These are phyloP conservation scores for Zaprionus camerounensis DNA, from an alignment of 1,140 invertebrate genomes.

Conservation along the genomic window DNA sequence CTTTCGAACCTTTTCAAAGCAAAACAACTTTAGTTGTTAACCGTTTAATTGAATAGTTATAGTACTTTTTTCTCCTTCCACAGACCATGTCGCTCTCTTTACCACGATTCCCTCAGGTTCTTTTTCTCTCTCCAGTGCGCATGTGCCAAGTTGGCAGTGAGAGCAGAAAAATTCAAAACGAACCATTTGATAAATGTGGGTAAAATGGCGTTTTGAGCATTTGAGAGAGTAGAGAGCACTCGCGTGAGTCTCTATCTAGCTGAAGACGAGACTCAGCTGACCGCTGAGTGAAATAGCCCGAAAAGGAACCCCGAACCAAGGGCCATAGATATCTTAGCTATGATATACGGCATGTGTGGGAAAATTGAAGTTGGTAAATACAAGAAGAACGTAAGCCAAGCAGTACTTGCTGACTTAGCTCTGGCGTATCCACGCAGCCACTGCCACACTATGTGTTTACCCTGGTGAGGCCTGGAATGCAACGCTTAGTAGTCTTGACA, in stretches of 20 bases:
- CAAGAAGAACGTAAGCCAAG: slow-evolving; percentile 12
- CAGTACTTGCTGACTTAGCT: slow-evolving; percentile 31
- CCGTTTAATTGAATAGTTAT: neutral
- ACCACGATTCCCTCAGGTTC: neutral
- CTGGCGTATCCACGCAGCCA: slow-evolving; percentile 1
- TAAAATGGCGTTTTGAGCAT: slow-evolving; percentile 50
- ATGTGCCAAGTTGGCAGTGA: slow-evolving; percentile 5
- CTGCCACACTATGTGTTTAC: neutral
- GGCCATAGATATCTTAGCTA: slow-evolving; percentile 45
- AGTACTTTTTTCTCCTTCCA: neutral
- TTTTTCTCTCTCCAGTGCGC: slow-evolving; percentile 12
- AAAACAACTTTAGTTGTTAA: neutral
- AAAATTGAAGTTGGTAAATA: slow-evolving; percentile 38
- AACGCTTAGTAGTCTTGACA: slow-evolving; percentile 49
- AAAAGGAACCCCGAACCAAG: slow-evolving; percentile 38
- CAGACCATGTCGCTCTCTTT: neutral
- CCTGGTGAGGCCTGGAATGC: slow-evolving; percentile 32
- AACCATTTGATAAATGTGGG: slow-evolving; percentile 39
- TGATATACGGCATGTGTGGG: slow-evolving; percentile 41
- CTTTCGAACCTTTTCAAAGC: neutral
- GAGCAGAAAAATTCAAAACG: slow-evolving; percentile 30
- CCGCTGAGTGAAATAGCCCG: slow-evolving; percentile 39
- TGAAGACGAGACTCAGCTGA: slow-evolving; percentile 50
- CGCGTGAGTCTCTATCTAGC: slow-evolving; percentile 17
- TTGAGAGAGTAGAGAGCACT: neutral